Evolutionary conservation across 2,113 vertebrate species (phyloP).

Genomic region (Setophaga coronata): DNA sequence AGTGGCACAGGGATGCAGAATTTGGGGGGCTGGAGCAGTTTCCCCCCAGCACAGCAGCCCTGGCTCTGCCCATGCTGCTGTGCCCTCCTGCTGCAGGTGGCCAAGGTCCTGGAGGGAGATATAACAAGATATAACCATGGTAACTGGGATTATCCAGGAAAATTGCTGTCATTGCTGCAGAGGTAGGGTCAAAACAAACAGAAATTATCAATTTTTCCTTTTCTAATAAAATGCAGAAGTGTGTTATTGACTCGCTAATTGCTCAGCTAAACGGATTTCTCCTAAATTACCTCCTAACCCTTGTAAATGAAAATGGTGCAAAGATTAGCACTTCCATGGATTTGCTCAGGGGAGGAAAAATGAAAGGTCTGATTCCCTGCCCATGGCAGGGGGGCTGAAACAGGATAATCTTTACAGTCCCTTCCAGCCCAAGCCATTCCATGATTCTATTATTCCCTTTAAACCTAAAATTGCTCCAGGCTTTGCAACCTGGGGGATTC

Average conservation of each 20-base stretch:
- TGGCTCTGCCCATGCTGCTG: not conserved
- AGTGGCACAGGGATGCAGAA: fast-evolving
- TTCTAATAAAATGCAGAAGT: not conserved
- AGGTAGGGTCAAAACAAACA: constrained; percentile 37
- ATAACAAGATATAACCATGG: constrained; percentile 24
- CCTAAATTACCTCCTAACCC: not conserved
- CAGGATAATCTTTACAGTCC: not conserved
- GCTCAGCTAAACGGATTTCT: not conserved
- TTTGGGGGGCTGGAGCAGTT: not conserved
- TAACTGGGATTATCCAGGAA: not conserved
- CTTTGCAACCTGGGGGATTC: not conserved
- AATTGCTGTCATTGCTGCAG: not conserved
- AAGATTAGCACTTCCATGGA: not conserved
- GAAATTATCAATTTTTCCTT: constrained; percentile 7
- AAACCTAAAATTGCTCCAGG: not conserved
- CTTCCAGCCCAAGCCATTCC: not conserved
- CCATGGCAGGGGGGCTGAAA: not conserved
- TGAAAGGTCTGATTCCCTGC: not conserved
- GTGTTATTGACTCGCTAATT: not conserved
- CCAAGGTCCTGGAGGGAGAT: not conserved
- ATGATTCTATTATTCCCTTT: not conserved
- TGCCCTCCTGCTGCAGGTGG: not conserved
- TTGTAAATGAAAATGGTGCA: not conserved
- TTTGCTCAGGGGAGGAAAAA: not conserved
- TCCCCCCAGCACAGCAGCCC: not conserved